A percentile compares a stretch with the other conserved stretches of the same genome.
Conservation (phyloP, 2,888 invertebrate species). For the Tubulanus polymorphus region DNA sequence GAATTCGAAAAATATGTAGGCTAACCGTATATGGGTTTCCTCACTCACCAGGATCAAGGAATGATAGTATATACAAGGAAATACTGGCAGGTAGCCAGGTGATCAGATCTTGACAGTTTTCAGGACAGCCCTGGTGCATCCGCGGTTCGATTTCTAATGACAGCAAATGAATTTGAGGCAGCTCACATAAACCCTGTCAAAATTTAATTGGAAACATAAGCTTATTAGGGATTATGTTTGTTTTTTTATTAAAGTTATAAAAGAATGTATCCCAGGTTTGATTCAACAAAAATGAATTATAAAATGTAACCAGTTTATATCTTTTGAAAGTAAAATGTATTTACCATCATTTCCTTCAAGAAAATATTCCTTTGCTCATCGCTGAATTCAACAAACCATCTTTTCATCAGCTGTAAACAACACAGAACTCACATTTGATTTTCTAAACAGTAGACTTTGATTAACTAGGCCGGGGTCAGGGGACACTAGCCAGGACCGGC, state of each 20-base stretch:
- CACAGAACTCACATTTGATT: slow-evolving; percentile 6
- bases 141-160: slow-evolving; percentile 50
- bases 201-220: too few relatives aligned
- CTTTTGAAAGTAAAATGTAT: too few relatives aligned
- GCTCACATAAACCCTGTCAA: slow-evolving; percentile 47
- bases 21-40: too few relatives aligned
- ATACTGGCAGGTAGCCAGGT: slow-evolving; percentile 52
- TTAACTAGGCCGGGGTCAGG: too few relatives aligned
- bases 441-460: not conserved
- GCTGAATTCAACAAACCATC: slow-evolving; percentile 50
- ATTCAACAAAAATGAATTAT: too few relatives aligned
- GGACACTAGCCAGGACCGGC: too few relatives aligned
- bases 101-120: slow-evolving; percentile 55
- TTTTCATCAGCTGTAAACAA: slow-evolving; percentile 39
- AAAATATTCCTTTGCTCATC: slow-evolving; percentile 50
- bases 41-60: slow-evolving; percentile 55
- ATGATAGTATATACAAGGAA: slow-evolving; percentile 52
- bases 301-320: too few relatives aligned
- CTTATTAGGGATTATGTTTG: not conserved
- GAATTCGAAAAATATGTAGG: too few relatives aligned
- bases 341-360: slow-evolving; percentile 46
- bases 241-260: too few relatives aligned
- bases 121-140: slow-evolving; percentile 53
- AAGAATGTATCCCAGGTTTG: too few relatives aligned
- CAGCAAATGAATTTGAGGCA: slow-evolving; percentile 53